Base-by-base conservation (phyloP, 2,888 invertebrate genomes). In the Bugula neritina region DNA sequence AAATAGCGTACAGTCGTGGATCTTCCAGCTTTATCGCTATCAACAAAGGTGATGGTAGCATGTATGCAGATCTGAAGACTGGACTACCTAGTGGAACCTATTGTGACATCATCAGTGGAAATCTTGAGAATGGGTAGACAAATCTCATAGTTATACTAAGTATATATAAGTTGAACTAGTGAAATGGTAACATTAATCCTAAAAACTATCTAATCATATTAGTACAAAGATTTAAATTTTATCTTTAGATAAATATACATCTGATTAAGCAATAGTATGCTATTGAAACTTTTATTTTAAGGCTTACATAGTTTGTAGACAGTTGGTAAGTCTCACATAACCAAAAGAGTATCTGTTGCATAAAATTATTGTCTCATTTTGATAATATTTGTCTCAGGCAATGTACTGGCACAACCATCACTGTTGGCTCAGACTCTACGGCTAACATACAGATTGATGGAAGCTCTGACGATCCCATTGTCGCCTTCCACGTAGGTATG, bases 21-120 rank as follows among this genome's bases (percentile, higher is more conserved):
- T 77, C 79, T 69, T 79, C 77, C 72, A 82, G 79, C 1, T 83
- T 83, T 75, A 79, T 83, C 69, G 81, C 79, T n/a, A 80, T 83
- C 78, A 77, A 80, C 57, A 77, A 77, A 31, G 78, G 78, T 25
- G 75, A 76, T 54, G 78, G 76, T 25, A 74, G 75, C 69, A 77
- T 82, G 76, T 77, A 79, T 72, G 73, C 72, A 34, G 77, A 75
- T 10, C 73, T 82, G n/a, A 75, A 80, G 71, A 82, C 82, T 2
- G 82, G 82, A 25, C 73, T 83, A 29, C 81, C 83, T 0, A 77
- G 77, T 2, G 83, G 83, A 10, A 75, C 79, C 71, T 83, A 83
- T 73, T 83, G 83, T 75, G 81, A 83, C 74, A 74, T 83, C 25
- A 81, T 83, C 52, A 76, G 77, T n/a, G 80, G 82, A 63, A 74